Base-by-base conservation (phyloP, 2,113 vertebrate species). In the Dunckerocampus dactyliophorus region DNA sequence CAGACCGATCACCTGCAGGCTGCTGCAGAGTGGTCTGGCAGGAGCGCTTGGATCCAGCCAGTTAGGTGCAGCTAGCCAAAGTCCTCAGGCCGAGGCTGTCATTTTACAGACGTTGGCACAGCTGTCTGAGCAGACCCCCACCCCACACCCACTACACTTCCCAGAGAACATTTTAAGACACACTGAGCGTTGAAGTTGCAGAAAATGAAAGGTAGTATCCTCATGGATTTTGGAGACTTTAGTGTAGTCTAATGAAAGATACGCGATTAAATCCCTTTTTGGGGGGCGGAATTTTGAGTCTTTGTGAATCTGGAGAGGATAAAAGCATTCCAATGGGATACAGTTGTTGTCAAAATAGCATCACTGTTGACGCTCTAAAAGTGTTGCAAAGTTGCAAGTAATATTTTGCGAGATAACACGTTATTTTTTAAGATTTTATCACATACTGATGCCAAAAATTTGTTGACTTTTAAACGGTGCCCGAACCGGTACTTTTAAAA, bases 1-100 rank as follows among this genome's bases (percentile, higher is more conserved):
- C 93, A 97, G 95, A 98, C 94, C 95, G 93, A 96, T 96, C 94
- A 99, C 95, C 95, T 98, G 95, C 91, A 93, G 96, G 96, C 95
- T 96, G 92, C 92, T 92, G 91, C 93, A 91, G 93, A 93, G 93
- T 89, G 71, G 72, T 75, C 77, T 80, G 80, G 75, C 65, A 69
- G 65, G 67, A 72, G 77, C 11, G 59, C 71, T 80, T 20, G 48
- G 83, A 82, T 88, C 68, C 75, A 84, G 83, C 83, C 85, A 92
- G 92, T 92, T 81, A 80, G 79, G 77, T 90, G 91, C 90, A 93
- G 92, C 89, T 88, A 90, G 92, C 92, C 88, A 87, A 91, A 91
- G 91, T 95, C 95, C 95, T 90, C 89, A 80, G 95, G 96, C 95
- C 91, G 92, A 88, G 93, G 89, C 94, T 96, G 93, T 95, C 95